Evolutionary conservation across 2,113 vertebrate genomes (phyloP), one percentile per base, ranked within the genome.

Genomic region (Cochlearius cochlearius): DNA sequence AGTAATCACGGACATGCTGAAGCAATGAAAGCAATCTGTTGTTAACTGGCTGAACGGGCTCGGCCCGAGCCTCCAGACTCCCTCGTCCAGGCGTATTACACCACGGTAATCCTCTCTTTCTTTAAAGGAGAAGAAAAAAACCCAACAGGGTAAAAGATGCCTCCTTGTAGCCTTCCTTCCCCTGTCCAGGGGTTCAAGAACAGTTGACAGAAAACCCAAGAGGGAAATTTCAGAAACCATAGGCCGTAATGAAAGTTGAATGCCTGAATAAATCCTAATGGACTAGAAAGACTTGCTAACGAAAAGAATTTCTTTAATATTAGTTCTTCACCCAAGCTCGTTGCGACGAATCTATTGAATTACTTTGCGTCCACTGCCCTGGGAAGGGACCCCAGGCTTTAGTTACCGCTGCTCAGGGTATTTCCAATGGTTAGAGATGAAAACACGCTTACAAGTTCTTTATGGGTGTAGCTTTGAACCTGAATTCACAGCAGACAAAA

Each of bases 11-110:
- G 91, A 68, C 95, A 94, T 73, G 85, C 55, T 15, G 18, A 12
- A 90, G 82, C 89, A 84, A 82, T 82, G 88, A 94, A 96, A 96
- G 85, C 56, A 84, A 87, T 64, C 58, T 97, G 63, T 82, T 95
- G 73, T 96, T 94, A 95, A 87, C 94, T 58, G 88, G 18, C 80
- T 80, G 72, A 79, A 49, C 59, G 0, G 3, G 58, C 81, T 39
- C 29, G 45, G 52, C 55, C 72, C 0, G 2, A 91, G 90, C n/a
- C 52, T 52, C 47, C 12, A 60, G 73, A 82, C 88, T 78, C 93
- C 75, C 81, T 84, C 1, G 0, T 79, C 53, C 10, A 22, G 55
- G 49, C 39, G 7, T 32, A 29, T 47, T 47, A 19, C 72, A 91
- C 52, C 62, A 74, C 6, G 30, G 45, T 34, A 55, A 64, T 89